These are phyloP conservation scores for Cheilosia grossa DNA, from an alignment of 2,888 invertebrate genomes.

Conservation along the genomic window DNA sequence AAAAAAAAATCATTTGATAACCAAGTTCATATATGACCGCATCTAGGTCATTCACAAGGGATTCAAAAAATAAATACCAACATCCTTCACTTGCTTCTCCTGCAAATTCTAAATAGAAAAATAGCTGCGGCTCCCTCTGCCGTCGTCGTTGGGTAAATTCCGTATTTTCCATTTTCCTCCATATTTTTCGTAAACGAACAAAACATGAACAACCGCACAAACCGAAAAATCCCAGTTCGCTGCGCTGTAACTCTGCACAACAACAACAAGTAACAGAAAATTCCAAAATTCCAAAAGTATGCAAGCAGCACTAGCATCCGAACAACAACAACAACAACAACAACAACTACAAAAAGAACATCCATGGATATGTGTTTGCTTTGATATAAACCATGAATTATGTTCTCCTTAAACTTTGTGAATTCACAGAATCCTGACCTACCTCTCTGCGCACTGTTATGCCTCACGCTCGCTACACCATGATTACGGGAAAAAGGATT, in stretches of 20 bases:
- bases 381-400: constrained; percentile 56
- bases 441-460: constrained; percentile 9
- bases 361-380: constrained; percentile 44
- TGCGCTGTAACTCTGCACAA: constrained; percentile 2
- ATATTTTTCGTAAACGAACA: constrained; percentile 2
- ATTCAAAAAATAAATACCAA: background rate
- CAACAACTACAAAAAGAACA: constrained; percentile 1
- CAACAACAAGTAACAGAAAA: background rate
- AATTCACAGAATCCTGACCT: constrained; percentile 36
- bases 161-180: background rate
- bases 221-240: constrained; percentile 9
- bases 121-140: background rate
- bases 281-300: background rate
- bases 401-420: constrained; percentile 40
- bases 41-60: constrained; percentile 21
- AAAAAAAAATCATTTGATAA: background rate
- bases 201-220: background rate
- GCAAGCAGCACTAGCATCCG: background rate
- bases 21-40: background rate
- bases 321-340: background rate
- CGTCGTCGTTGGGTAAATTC: background rate
- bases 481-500: constrained; percentile 2
- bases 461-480: background rate
- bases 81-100: constrained; percentile 4
- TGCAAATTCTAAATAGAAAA: background rate